These are phyloP conservation scores for Pristionchus arcanus DNA, from an alignment of 2,888 invertebrate species.

Conservation along the genomic window DNA sequence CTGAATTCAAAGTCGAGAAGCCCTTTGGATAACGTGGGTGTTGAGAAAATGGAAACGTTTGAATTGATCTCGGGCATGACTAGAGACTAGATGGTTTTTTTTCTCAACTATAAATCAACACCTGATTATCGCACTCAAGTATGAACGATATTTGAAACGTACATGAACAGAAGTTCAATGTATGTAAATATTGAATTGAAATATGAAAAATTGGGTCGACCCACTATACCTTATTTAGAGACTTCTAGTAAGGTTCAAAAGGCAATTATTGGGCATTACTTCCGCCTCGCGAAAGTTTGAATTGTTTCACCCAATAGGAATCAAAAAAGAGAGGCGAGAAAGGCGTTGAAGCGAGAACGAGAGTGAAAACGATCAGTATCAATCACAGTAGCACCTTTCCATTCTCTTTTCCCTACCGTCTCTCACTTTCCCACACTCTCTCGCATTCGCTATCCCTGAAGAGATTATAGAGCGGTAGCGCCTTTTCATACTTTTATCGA, in stretches of 20 bases:
- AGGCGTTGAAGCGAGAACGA: not conserved
- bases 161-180: too few relatives aligned
- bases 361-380: constrained; percentile 22
- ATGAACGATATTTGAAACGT: too few relatives aligned
- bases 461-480: not conserved
- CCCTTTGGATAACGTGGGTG: not conserved
- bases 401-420: not conserved
- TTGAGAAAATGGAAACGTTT: not conserved
- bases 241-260: too few relatives aligned
- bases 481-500: too few relatives aligned
- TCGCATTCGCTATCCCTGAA: not conserved
- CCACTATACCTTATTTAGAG: too few relatives aligned
- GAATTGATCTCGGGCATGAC: too few relatives aligned
- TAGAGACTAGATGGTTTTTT: too few relatives aligned
- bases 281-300: not conserved
- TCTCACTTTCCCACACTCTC: not conserved
- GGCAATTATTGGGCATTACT: too few relatives aligned
- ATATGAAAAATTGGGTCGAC: too few relatives aligned
- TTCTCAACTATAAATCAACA: too few relatives aligned
- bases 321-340: not conserved
- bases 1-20: not conserved
- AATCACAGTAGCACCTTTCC: constrained; percentile 35
- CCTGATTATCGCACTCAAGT: too few relatives aligned
- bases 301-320: not conserved
- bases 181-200: too few relatives aligned